Conservation (phyloP, 2,797 vertebrate species). For the Tenualosa ilisha region DNA sequence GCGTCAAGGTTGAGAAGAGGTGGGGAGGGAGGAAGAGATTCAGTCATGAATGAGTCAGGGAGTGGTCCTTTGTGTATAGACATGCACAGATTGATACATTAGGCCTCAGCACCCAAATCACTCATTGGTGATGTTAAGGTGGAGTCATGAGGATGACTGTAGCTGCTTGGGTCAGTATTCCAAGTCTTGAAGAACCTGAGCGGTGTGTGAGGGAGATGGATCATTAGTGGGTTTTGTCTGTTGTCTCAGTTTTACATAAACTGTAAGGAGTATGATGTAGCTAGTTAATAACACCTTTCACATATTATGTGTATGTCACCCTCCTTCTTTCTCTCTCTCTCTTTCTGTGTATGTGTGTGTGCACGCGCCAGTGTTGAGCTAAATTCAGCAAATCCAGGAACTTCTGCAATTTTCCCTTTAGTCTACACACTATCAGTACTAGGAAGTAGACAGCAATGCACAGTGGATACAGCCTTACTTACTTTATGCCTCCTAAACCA, state of each 20-base stretch:
- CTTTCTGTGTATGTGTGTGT: constrained; percentile 23
- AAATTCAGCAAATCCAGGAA: constrained; percentile 18
- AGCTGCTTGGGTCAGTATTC: not conserved
- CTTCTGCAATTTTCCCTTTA: not conserved
- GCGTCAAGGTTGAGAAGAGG: constrained; percentile 31
- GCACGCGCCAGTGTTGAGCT: not conserved
- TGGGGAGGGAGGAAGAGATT: constrained; percentile 21
- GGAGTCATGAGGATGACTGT: not conserved
- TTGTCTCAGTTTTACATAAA: constrained; percentile 56
- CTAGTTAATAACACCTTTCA: not conserved
- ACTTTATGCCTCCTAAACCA: not conserved
- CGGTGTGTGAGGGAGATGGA: constrained; percentile 40
- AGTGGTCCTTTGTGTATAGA: constrained; percentile 33
- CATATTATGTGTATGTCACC: not conserved
- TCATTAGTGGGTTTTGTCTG: constrained; percentile 62
- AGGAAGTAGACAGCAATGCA: not conserved
- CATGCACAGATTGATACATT: not conserved
- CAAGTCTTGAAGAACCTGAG: not conserved
- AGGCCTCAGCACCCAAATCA: not conserved
- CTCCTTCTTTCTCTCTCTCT: not conserved
- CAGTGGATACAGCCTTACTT: not conserved
- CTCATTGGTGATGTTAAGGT: not conserved
- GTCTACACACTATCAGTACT: not conserved
- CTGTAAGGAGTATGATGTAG: not conserved
- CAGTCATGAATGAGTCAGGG: constrained; percentile 32